These are phyloP conservation scores for Lampris incognitus DNA, from an alignment of 2,113 vertebrate genomes.

Conservation along the genomic window DNA sequence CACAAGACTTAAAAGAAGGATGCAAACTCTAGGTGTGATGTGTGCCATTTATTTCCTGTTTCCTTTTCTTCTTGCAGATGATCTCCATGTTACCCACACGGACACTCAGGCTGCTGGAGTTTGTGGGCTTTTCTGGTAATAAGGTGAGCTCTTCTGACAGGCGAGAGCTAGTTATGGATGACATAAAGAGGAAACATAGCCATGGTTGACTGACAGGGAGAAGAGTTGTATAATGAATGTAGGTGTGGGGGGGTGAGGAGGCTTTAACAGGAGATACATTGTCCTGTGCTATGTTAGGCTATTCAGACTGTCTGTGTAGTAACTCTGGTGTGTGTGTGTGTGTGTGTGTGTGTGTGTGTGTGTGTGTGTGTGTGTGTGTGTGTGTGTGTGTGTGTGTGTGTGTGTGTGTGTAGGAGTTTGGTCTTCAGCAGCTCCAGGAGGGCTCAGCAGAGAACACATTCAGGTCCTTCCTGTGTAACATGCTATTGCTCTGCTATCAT, in stretches of 20 bases:
- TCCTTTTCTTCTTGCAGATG: constrained; percentile 80
- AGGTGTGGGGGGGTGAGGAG: constrained; percentile 11
- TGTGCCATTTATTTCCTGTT: background rate
- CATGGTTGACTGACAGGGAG: background rate
- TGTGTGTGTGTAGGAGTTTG: constrained; percentile 85
- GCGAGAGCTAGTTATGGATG: background rate
- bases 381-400: constrained; percentile 32
- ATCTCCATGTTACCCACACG: constrained; percentile 94
- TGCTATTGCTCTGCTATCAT: constrained; percentile 97
- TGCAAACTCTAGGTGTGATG: background rate
- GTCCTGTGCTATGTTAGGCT: background rate
- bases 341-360: constrained; percentile 7
- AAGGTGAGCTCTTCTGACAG: constrained; percentile 84
- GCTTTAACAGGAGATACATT: background rate
- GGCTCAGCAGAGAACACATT: constrained; percentile 89
- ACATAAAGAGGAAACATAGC: background rate
- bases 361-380: background rate
- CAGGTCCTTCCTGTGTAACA: constrained; percentile 94
- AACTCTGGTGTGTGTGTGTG: constrained; percentile 3
- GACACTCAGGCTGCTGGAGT: constrained; percentile 93
- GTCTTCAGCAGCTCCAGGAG: constrained; percentile 93
- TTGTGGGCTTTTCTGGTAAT: constrained; percentile 97
- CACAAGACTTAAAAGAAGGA: background rate
- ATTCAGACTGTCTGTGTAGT: background rate
- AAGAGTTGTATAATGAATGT: background rate